Base-by-base conservation (phyloP, 1,140 invertebrate species). In the Brachionus manjavacas region DNA sequence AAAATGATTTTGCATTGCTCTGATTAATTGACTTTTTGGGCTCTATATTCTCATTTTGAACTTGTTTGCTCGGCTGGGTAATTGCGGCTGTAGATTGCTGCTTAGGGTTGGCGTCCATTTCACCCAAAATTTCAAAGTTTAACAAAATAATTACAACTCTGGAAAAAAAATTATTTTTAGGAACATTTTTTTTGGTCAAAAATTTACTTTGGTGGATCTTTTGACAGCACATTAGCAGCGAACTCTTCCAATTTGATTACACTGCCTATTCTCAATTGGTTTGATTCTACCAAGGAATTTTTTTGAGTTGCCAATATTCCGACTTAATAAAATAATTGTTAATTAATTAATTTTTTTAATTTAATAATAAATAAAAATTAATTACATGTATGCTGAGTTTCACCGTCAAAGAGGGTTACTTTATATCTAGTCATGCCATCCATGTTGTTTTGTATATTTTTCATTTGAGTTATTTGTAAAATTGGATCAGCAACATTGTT, bases 391-490 rank as follows among this genome's bases (percentile, higher is more conserved):
- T 81, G 79, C 25, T 60, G 49, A 14, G 41, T 81, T 64, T 81
- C 79, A 12, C 79, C 79, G 25, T 81, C 79, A 25, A 35, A 81
- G 1, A 81, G 35, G 12, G 52, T 64, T 14, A 81, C 79, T 68
- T 81, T 81, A 25, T 64, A 81, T 14, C 79, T 35, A 12, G 52
- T 66, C 52, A 68, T 81, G n/a, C 79, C 79, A 68, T 81, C 79
- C 79, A 81, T 81, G 41, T 81, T 81, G 20, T 81, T 81, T 81
- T 81, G 79, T 2, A 81, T 81, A 31, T 81, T 81, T 20, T 81
- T 81, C 64, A 81, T 81, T 60, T 81, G 52, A 39, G 23, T 28
- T 46, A 81, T 81, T 68, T 81, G 79, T 14, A 81, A 46, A 25
- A 81, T 64, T 39, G 79, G 79, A 81, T 81, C 79, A 55, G 39